Evolutionary conservation across 2,888 invertebrate genomes (phyloP).

Genomic region (Oconnorella tubifera): DNA sequence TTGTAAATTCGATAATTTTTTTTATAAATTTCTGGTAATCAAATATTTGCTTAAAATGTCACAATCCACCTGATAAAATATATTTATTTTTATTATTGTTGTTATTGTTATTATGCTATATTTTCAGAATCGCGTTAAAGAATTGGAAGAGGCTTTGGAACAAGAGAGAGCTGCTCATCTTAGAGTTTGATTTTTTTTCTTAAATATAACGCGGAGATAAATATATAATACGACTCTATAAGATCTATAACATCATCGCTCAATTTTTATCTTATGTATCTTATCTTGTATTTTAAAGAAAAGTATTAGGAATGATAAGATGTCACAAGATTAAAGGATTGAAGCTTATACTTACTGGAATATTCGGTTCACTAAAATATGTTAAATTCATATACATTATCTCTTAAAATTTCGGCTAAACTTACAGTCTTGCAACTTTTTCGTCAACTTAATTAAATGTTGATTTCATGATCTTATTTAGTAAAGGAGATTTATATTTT

Average conservation of each 20-base stretch:
- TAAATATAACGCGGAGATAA: neutral
- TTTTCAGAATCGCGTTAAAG: slow-evolving; percentile 93
- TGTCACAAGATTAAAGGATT: too few relatives aligned
- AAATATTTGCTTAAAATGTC: neutral
- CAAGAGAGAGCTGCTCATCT: slow-evolving; percentile 97
- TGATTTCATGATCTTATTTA: too few relatives aligned
- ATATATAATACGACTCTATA: neutral
- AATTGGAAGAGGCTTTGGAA: slow-evolving; percentile 99
- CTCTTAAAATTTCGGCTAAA: too few relatives aligned
- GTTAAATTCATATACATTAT: too few relatives aligned
- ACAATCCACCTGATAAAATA: too few relatives aligned
- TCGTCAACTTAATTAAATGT: too few relatives aligned
- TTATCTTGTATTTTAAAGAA: too few relatives aligned
- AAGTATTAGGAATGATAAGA: too few relatives aligned
- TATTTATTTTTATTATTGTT: neutral
- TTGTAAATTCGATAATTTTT: neutral
- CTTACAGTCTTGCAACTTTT: too few relatives aligned
- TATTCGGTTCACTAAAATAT: too few relatives aligned
- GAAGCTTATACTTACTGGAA: too few relatives aligned
- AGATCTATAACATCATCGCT: neutral
- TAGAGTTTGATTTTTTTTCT: slow-evolving; percentile 66
- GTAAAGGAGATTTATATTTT: too few relatives aligned
- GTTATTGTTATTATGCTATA: neutral
- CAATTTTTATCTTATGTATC: neutral
- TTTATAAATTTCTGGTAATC: neutral